Evolutionary conservation across 2,888 invertebrate genomes (phyloP), one percentile per base, ranked within the genome.

Genomic region (Masnerella sp.): DNA sequence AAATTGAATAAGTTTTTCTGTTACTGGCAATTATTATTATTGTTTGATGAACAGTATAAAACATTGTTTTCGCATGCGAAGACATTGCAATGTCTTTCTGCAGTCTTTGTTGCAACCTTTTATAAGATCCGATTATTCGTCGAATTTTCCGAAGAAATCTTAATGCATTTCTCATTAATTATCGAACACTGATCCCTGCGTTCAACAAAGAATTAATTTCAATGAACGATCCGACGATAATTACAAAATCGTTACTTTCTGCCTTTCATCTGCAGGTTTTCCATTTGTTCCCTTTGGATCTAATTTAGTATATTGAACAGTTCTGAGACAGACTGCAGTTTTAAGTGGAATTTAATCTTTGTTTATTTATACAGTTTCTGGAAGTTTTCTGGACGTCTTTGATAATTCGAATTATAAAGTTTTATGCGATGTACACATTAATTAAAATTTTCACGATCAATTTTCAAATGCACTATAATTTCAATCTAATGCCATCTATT

Each of bases 131-230:
- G n/a, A n/a, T 30, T 30, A 30, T 30, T 30, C 7, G n/a, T 30
- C 30, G 30, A 7, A 30, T 30, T 30, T 36, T 14, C 14, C 3
- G 11, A 14, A 36, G 4, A 12, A 12, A n/a, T 3, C 5, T 2
- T 36, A 36, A 36, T 14, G 36, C 11, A 36, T 36, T 36, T 36
- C 14, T 14, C 14, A 12, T 36, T 14, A 36, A 12, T 4, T 36
- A 36, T 12, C 36, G 36, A 36, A 36, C 36, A 36, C 14, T 36
- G 36, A 36, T 36, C 36, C 2, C 14, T 12, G 12, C 3, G 8
- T 36, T 12, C 36, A 36, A 36, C 36, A 36, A 36, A 36, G 36
- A 36, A 36, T 36, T 36, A 36, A 36, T 36, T 36, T 36, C 36
- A 12, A 12, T 4, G 4, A n/a, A 36, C 36, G 12, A 36, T 36